Evolutionary conservation across 2,888 invertebrate genomes (phyloP), one percentile per base, ranked within the genome.

Genomic region (Allophyes oxyacanthae): DNA sequence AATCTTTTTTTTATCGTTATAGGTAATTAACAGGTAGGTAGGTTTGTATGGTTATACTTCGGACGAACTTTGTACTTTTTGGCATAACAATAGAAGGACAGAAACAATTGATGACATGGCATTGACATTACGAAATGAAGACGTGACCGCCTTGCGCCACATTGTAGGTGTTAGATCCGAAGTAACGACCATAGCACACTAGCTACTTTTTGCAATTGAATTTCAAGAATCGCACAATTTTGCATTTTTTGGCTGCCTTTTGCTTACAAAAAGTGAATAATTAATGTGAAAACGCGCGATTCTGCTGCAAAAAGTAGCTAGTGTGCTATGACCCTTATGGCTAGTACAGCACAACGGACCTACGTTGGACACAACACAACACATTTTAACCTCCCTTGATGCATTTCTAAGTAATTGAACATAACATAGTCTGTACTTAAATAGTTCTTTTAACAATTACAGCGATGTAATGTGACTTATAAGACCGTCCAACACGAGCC

Each of bases 91-190:
- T 57, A 55, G 37, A 59, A 59, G 49, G 55, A 55, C 59, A 43
- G 49, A 52, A 43, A 70, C 65, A 68, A 64, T 70, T 49, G 65
- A 50, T 65, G 65, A 55, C 65, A 70, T 52, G 42, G 14, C 59
- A 70, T 53, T 70, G 71, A 68, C 59, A 56, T 60, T 46, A 63
- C 48, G 33, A 45, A 49, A 28, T 33, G 45, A 20, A 52, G 20
- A 56, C 52, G 44, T 43, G 48, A 42, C 14, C 15, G 20, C n/a
- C n/a, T n/a, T n/a, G n/a, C n/a, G 14, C 30, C 11, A 48, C 45
- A 48, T 32, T 61, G 51, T 32, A 25, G 33, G 1, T 30, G 41
- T 44, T 43, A 34, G 32, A 34, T 34, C 7, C 6, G 14, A 59
- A 40, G 5, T 36, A 56, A 48, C 58, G 42, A n/a, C n/a, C n/a